Evolutionary conservation across 2,888 invertebrate species (phyloP).

Genomic region (Oxytorus armatus): DNA sequence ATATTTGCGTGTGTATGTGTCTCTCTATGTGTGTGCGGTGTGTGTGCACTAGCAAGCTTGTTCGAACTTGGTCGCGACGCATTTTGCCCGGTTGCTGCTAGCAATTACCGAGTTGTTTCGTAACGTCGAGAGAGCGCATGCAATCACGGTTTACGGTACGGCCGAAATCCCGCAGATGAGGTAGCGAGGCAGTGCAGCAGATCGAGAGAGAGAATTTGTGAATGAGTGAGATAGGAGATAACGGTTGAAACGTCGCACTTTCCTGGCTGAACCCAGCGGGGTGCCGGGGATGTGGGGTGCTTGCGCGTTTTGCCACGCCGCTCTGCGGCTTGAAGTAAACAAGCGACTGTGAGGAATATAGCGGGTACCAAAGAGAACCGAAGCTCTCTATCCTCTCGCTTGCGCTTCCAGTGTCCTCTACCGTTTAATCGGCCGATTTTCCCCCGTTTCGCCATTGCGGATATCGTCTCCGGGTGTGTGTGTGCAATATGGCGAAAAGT

Average conservation of each 20-base stretch:
- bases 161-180: constrained; percentile 45
- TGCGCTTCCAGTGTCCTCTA: constrained; percentile 29
- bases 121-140: constrained; percentile 78
- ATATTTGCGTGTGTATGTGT: constrained; percentile 5
- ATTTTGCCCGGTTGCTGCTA: constrained; percentile 77
- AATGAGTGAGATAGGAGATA: constrained; percentile 24
- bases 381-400: no score
- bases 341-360: constrained; percentile 51
- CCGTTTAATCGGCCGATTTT: constrained; percentile 61
- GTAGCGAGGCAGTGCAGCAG: constrained; percentile 12
- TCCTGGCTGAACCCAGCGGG: constrained; percentile 47
- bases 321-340: constrained; percentile 51
- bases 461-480: background rate
- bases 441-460: background rate
- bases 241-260: constrained; percentile 36
- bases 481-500: constrained; percentile 22
- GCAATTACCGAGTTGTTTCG: constrained; percentile 81
- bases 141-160: constrained; percentile 79
- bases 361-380: constrained; percentile 50
- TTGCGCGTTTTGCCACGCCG: constrained; percentile 55
- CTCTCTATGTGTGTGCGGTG: background rate
- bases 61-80: constrained; percentile 66
- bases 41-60: constrained; percentile 26
- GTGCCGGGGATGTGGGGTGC: no score
- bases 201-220: constrained; percentile 12